Evolutionary conservation across 2,888 invertebrate genomes (phyloP).

Genomic region (Synanthedon andrenaeformis): DNA sequence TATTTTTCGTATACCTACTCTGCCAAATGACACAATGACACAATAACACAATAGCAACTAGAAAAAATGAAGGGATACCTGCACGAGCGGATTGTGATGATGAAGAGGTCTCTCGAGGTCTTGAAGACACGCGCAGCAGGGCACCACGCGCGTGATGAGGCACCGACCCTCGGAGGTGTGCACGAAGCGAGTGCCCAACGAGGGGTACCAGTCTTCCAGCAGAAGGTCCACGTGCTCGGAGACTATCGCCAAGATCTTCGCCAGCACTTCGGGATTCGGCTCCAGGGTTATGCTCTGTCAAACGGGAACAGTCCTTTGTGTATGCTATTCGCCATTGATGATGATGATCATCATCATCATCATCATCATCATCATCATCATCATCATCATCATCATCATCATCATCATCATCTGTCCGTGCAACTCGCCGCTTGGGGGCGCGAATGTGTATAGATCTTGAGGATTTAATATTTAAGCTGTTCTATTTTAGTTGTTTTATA

Average conservation of each 20-base stretch:
- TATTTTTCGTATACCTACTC: too few relatives aligned
- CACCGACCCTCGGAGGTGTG: constrained; percentile 97
- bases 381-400: too few relatives aligned
- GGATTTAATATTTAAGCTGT: too few relatives aligned
- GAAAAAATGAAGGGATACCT: constrained; percentile 12
- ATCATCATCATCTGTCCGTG: background rate
- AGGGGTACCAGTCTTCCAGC: constrained; percentile 98
- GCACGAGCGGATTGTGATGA: constrained; percentile 12
- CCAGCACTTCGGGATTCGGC: constrained; percentile 82
- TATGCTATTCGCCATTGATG: too few relatives aligned
- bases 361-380: too few relatives aligned
- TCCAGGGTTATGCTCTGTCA: constrained; percentile 77
- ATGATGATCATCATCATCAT: too few relatives aligned
- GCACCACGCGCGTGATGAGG: constrained; percentile 91
- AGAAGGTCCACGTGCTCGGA: constrained; percentile 97
- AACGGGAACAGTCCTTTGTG: background rate
- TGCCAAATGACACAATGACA: too few relatives aligned
- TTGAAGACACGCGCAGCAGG: constrained; percentile 88
- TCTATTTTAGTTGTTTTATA: too few relatives aligned
- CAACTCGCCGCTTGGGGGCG: background rate
- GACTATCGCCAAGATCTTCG: constrained; percentile 85
- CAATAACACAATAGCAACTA: too few relatives aligned
- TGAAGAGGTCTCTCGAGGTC: constrained; percentile 11
- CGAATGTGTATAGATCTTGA: too few relatives aligned
- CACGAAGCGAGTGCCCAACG: constrained; percentile 94